These are phyloP conservation scores for Anthopleura sola DNA, from an alignment of 64 coral and sea anemone species.

Conservation along the genomic window DNA sequence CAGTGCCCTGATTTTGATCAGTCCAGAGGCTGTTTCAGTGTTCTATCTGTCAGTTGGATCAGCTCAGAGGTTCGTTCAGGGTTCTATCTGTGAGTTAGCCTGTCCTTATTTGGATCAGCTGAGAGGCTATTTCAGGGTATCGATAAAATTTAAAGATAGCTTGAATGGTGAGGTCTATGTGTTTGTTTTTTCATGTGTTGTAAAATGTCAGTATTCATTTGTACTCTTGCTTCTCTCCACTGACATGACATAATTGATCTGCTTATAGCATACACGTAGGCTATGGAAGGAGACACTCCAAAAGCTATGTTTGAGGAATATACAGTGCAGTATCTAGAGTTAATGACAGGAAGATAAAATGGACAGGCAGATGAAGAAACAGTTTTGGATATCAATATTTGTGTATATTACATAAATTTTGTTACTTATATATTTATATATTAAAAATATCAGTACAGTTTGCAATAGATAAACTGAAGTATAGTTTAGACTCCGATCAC, in stretches of 20 bases:
- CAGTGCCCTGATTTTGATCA: no score
- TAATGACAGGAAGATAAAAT: background rate
- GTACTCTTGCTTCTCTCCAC: background rate
- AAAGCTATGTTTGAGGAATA: background rate
- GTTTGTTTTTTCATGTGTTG: background rate
- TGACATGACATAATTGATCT: background rate
- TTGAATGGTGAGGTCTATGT: no score
- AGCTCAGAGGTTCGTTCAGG: no score
- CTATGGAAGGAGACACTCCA: constrained; percentile 3
- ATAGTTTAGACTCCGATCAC: background rate
- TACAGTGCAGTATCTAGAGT: background rate
- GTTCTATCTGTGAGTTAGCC: no score
- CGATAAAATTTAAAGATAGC: no score
- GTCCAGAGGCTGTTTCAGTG: no score
- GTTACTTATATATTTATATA: background rate
- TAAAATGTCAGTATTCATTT: background rate
- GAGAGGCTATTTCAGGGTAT: no score
- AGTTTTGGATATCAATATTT: background rate
- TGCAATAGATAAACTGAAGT: background rate
- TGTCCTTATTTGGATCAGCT: no score
- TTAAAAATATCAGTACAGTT: background rate
- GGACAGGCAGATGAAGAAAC: background rate
- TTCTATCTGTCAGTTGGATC: no score
- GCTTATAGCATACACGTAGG: background rate
- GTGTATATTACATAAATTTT: background rate